A percentile compares a stretch with the other conserved stretches of the same genome.
phyloP scores from a whole-genome alignment of 2,113 vertebrate genomes.

The Amblyornis subalaris region DNA sequence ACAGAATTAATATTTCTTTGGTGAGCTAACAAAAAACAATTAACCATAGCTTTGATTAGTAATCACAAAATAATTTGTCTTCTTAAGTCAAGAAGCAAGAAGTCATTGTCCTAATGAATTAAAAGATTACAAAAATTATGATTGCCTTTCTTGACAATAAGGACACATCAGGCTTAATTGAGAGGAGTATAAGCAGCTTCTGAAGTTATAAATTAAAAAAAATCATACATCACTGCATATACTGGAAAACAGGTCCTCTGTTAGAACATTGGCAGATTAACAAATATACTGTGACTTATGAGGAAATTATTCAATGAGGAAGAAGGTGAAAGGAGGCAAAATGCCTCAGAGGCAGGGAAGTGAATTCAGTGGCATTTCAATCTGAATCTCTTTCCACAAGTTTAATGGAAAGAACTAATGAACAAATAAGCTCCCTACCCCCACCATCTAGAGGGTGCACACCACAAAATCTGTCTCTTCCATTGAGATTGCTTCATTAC shows the following conservation, averaged over 20 bases:
- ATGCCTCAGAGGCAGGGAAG: background rate
- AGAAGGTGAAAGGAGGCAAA: background rate
- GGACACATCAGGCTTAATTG: background rate
- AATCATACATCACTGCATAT: background rate
- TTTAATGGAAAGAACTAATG: background rate
- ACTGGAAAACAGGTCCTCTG: background rate
- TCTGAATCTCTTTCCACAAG: background rate
- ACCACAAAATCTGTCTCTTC: background rate
- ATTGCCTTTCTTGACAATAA: background rate
- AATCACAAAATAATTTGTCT: background rate
- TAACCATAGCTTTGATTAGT: background rate
- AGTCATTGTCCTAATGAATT: background rate
- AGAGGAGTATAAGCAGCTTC: background rate
- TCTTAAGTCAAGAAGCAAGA: background rate
- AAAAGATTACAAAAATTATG: background rate
- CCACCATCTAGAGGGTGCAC: background rate
- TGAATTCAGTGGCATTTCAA: background rate
- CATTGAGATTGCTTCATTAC: background rate
- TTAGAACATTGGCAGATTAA: background rate
- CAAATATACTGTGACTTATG: background rate
- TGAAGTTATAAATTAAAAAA: background rate
- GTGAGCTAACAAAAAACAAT: background rate
- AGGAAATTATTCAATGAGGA: background rate
- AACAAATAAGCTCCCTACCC: background rate
- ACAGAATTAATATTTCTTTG: background rate